Conservation (phyloP, 2,113 vertebrate species). For the Serinus canaria region DNA sequence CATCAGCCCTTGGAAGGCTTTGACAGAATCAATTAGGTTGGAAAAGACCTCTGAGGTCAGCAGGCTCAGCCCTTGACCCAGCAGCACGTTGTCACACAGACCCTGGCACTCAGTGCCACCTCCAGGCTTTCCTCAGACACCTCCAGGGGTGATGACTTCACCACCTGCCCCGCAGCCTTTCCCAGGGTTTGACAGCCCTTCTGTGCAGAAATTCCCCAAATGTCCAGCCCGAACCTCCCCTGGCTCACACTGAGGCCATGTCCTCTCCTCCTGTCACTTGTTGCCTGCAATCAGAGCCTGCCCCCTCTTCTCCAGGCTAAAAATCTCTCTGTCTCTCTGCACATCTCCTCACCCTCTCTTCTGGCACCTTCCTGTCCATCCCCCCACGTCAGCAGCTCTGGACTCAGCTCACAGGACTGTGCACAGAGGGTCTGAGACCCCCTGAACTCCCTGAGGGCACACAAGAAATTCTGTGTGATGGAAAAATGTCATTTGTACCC, state of each 20-base stretch:
- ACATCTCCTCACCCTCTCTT: neutral
- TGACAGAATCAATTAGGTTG: neutral
- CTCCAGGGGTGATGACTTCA: neutral
- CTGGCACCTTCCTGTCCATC: neutral
- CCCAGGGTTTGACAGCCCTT: neutral
- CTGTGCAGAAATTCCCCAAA: neutral
- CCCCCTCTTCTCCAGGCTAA: neutral
- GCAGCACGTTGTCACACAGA: neutral
- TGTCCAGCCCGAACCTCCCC: neutral
- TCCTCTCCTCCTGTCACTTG: neutral
- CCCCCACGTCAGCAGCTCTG: neutral
- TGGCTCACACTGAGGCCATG: neutral
- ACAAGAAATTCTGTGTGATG: too few relatives aligned
- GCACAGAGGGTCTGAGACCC: rapidly evolving
- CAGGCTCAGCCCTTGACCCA: neutral
- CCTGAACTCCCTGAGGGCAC: neutral
- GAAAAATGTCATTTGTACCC: rapidly evolving
- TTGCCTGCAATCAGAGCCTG: neutral
- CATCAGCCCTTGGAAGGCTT: neutral
- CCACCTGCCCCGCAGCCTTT: neutral
- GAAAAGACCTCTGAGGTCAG: neutral
- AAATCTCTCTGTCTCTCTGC: neutral
- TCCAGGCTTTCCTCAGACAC: neutral
- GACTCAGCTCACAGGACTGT: neutral
- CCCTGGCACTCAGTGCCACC: rapidly evolving